Evolutionary conservation across 2,113 vertebrate genomes (phyloP).

Genomic region (Elanus axillaris): DNA sequence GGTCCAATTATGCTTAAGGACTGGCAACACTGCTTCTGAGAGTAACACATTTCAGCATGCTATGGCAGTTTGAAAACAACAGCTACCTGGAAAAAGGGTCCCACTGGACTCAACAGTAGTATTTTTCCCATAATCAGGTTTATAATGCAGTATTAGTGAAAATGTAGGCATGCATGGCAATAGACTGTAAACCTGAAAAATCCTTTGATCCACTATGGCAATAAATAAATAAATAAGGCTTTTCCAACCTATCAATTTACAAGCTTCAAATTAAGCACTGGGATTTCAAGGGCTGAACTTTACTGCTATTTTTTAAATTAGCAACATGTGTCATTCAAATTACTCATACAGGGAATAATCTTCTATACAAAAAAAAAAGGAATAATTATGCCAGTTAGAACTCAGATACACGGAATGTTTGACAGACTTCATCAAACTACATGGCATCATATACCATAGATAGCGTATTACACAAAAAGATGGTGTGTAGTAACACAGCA

Average conservation of each 20-base stretch:
- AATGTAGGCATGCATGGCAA: neutral
- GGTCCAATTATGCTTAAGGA: slow-evolving; percentile 2
- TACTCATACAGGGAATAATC: neutral
- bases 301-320: neutral
- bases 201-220: neutral
- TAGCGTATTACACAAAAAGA: neutral
- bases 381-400: neutral
- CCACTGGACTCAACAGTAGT: neutral
- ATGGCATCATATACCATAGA: neutral
- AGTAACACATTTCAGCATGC: neutral
- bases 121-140: neutral
- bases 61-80: neutral
- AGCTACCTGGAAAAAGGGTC: neutral
- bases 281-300: neutral
- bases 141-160: neutral
- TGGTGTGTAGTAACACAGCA: neutral
- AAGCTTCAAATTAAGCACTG: neutral
- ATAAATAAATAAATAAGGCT: neutral
- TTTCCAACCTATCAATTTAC: neutral
- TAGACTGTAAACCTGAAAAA: neutral
- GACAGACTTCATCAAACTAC: neutral
- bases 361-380: neutral
- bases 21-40: neutral
- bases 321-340: neutral
- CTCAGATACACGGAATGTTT: neutral